A percentile compares a stretch with the other conserved stretches of the same genome.
Conservation (phyloP, 1,140 invertebrate species). For the Cydia pomonella region DNA sequence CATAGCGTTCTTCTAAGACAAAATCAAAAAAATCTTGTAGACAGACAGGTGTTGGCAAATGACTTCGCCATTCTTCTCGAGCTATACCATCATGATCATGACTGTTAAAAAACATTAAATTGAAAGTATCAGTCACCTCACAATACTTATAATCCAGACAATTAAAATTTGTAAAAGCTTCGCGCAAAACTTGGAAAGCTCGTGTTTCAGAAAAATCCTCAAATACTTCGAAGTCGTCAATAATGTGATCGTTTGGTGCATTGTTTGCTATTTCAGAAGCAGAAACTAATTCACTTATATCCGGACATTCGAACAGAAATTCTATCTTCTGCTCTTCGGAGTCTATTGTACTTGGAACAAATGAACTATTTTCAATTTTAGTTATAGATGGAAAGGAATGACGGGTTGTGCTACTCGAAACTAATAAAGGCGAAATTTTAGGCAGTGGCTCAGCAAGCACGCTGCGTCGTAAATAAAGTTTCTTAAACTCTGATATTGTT, state of each 20-base stretch:
- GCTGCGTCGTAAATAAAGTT: slow-evolving; percentile 67
- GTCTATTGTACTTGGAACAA: slow-evolving; percentile 37
- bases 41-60: slow-evolving; percentile 78
- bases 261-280: slow-evolving; percentile 63
- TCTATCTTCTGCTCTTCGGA: slow-evolving; percentile 48
- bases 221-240: slow-evolving; percentile 73
- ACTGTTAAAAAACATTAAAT: slow-evolving; percentile 73
- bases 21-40: slow-evolving; percentile 81
- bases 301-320: slow-evolving; percentile 67
- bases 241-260: slow-evolving; percentile 56
- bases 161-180: slow-evolving; percentile 72
- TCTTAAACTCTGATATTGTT: slow-evolving; percentile 66
- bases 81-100: slow-evolving; percentile 58
- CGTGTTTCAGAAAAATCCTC: slow-evolving; percentile 64
- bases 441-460: slow-evolving; percentile 62
- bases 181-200: slow-evolving; percentile 58
- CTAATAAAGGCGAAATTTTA: slow-evolving; percentile 44
- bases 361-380: slow-evolving; percentile 47
- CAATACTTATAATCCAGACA: slow-evolving; percentile 74
- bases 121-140: slow-evolving; percentile 67
- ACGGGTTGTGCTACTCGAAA: slow-evolving; percentile 43
- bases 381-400: slow-evolving; percentile 51
- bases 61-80: slow-evolving; percentile 65
- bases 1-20: slow-evolving; percentile 74
- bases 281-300: slow-evolving; percentile 70